A percentile compares a stretch with the other conserved stretches of the same genome.
Evolutionary conservation across 2,113 vertebrate species (phyloP).

Genomic region (Gobiocypris rarus): DNA sequence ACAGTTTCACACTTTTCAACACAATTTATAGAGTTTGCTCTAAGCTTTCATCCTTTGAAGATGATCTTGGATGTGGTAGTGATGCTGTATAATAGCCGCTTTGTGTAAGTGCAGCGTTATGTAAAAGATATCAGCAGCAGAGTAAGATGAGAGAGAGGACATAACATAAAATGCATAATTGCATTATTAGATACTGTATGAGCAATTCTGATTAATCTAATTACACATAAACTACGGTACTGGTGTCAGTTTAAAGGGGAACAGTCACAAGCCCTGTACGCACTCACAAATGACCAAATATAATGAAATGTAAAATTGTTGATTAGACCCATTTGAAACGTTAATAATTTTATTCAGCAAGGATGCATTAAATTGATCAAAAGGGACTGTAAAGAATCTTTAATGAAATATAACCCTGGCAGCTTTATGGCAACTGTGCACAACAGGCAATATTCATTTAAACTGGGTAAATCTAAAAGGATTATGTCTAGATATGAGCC

Average conservation of each 20-base stretch:
- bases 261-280: neutral
- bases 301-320: neutral
- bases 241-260: neutral
- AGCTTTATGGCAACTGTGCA: too few relatives aligned
- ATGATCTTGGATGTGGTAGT: conserved; percentile 17
- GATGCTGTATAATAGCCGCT: neutral
- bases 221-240: neutral
- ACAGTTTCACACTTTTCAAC: conserved; percentile 21
- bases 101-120: neutral
- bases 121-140: neutral
- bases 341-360: neutral
- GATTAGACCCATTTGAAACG: neutral
- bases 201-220: neutral
- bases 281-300: neutral
- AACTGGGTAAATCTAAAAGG: too few relatives aligned
- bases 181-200: neutral
- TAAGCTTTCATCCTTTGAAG: conserved; percentile 2
- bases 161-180: neutral
- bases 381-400: neutral
- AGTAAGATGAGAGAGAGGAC: neutral
- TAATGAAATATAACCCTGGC: too few relatives aligned
- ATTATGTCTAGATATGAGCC: too few relatives aligned
- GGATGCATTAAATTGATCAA: neutral
- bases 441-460: too few relatives aligned
- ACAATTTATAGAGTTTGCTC: neutral